Evolutionary conservation across 1,140 invertebrate species (phyloP).

Genomic region (Dysdera silvatica): DNA sequence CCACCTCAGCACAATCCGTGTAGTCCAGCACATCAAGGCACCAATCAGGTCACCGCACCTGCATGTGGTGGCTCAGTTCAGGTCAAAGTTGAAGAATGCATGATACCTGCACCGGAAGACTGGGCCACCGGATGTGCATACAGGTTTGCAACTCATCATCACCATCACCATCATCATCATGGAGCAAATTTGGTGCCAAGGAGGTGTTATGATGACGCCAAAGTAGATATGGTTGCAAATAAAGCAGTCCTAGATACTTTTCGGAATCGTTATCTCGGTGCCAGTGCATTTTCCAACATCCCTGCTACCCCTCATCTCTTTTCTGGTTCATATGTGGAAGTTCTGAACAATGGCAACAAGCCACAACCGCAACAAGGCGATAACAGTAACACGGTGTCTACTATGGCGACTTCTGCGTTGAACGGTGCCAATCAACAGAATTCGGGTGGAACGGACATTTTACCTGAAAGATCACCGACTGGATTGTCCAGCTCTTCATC

Average conservation of each 20-base stretch:
- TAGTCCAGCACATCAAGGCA: no score
- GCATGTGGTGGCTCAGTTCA: background rate
- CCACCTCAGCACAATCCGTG: background rate
- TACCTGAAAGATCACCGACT: background rate
- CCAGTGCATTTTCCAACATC: conserved; percentile 24
- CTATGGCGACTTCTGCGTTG: background rate
- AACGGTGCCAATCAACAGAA: background rate
- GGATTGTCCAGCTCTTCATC: conserved; percentile 5
- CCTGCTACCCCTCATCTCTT: conserved; percentile 2
- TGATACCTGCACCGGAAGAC: conserved; percentile 2
- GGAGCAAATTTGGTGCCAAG: no score
- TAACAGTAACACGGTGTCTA: background rate
- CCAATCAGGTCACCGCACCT: background rate
- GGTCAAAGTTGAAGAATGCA: conserved; percentile 24
- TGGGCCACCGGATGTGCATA: conserved; percentile 24
- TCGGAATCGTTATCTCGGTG: conserved; percentile 19
- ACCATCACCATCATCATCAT: no score
- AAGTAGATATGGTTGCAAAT: no score
- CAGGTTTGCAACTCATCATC: conserved; percentile 5
- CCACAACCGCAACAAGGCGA: no score
- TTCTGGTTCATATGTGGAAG: conserved; percentile 1
- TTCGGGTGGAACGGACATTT: background rate
- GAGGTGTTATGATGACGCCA: no score
- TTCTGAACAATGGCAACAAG: background rate
- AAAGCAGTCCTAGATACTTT: no score